These are phyloP conservation scores for Anas platyrhynchos DNA, from an alignment of 2,113 vertebrate genomes.

Conservation along the genomic window DNA sequence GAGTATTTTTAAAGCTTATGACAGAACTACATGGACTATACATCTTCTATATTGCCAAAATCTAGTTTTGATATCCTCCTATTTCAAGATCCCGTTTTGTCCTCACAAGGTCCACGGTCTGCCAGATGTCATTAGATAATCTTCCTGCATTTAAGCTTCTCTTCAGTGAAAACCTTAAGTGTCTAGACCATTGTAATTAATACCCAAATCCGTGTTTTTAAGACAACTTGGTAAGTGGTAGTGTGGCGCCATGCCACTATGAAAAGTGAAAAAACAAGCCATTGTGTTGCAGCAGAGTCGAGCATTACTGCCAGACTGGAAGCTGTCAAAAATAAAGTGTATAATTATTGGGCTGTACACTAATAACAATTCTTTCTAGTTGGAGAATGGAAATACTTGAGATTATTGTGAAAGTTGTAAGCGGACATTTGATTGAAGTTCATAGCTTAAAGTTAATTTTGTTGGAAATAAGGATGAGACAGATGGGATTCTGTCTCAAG, in stretches of 20 bases:
- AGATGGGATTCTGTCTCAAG: neutral
- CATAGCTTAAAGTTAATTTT: neutral
- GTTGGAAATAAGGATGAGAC: neutral
- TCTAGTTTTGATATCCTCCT: constrained; percentile 62
- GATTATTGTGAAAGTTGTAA: neutral
- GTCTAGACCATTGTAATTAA: neutral
- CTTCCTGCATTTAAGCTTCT: constrained; percentile 29
- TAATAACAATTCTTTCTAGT: neutral
- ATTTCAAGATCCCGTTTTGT: neutral
- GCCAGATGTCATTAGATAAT: constrained; percentile 10
- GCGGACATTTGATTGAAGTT: neutral
- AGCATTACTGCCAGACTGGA: neutral
- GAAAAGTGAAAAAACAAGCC: neutral
- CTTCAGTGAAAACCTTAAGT: neutral
- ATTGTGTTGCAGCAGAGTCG: neutral
- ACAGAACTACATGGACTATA: constrained; percentile 55
- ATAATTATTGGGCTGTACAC: neutral
- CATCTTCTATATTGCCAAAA: constrained; percentile 79
- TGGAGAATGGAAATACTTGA: neutral
- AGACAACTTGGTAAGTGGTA: neutral
- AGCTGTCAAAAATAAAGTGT: constrained; percentile 3
- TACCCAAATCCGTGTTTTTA: neutral
- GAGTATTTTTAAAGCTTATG: constrained; percentile 71
- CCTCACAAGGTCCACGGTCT: constrained; percentile 7
- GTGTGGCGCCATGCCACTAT: neutral